Evolutionary conservation across 2,888 invertebrate genomes (phyloP).

Genomic region (Heteromyza rotundicornis): DNA sequence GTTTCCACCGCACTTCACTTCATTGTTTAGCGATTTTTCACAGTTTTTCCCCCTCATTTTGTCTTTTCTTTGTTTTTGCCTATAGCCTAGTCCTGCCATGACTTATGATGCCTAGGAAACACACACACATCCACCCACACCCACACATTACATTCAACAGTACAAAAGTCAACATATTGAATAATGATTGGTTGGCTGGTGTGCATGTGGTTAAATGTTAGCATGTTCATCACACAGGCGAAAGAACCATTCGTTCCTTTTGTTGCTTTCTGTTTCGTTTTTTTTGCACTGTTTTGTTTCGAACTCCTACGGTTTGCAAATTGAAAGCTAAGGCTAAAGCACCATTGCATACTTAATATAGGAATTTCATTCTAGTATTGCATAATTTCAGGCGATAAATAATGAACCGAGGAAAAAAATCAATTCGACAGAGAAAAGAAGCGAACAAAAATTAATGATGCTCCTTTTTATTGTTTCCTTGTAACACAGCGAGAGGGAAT

Average conservation of each 20-base stretch:
- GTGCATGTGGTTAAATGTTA: too few relatives aligned
- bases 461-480: slow-evolving; percentile 27
- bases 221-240: too few relatives aligned
- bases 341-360: not conserved
- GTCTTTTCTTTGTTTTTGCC: too few relatives aligned
- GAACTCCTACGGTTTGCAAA: not conserved
- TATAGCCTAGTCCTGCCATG: too few relatives aligned
- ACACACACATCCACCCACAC: slow-evolving; percentile 14
- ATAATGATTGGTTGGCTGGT: slow-evolving; percentile 48
- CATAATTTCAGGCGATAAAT: slow-evolving; percentile 23
- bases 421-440: slow-evolving; percentile 22
- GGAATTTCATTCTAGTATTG: not conserved
- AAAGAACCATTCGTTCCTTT: too few relatives aligned
- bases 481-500: slow-evolving; percentile 31
- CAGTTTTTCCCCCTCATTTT: too few relatives aligned
- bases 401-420: not conserved
- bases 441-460: slow-evolving; percentile 46
- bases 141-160: slow-evolving; percentile 45
- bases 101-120: too few relatives aligned
- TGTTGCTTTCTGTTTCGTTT: not conserved
- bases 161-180: slow-evolving; percentile 54
- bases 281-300: not conserved
- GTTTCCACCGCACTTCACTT: too few relatives aligned
- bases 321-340: not conserved
- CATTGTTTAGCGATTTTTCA: too few relatives aligned